phyloP scores from a whole-genome alignment of 2,113 vertebrate genomes.

The Oreochromis aureus region DNA sequence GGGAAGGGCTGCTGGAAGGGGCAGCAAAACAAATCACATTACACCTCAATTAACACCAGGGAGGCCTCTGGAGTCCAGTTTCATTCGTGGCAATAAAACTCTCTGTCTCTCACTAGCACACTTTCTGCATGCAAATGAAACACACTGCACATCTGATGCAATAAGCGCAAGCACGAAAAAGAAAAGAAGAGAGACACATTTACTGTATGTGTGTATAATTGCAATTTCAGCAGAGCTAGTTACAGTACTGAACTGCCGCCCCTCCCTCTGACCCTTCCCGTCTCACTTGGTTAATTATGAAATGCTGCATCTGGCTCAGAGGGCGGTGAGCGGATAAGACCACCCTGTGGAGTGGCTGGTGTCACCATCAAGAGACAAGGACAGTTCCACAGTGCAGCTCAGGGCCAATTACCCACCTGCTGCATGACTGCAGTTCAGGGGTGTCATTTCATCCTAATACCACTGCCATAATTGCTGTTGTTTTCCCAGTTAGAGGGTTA shows the following conservation, averaged over 20 bases:
- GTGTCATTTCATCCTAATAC: constrained; percentile 52
- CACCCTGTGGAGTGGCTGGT: constrained; percentile 3
- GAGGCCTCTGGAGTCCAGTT: constrained; percentile 39
- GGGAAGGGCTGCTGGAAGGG: constrained; percentile 34
- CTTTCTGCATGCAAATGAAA: constrained; percentile 1
- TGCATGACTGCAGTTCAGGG: constrained; percentile 37
- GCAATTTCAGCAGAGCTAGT: background rate
- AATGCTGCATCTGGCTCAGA: constrained; percentile 48
- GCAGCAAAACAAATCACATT: constrained; percentile 64
- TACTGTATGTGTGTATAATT: background rate
- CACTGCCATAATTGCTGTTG: constrained; percentile 46
- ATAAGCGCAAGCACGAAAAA: background rate
- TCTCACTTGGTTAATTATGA: constrained; percentile 58
- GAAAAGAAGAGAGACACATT: background rate
- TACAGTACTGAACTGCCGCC: background rate
- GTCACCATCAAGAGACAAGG: constrained; percentile 49
- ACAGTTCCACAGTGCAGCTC: constrained; percentile 45
- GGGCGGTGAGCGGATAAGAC: constrained; percentile 32
- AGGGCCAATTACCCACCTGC: constrained; percentile 66
- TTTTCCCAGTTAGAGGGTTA: constrained; percentile 42
- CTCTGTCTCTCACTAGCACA: background rate
- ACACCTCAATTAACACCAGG: constrained; percentile 62
- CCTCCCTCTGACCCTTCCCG: constrained; percentile 9
- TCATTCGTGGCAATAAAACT: constrained; percentile 39
- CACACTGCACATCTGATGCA: background rate